phyloP scores from a whole-genome alignment of 30 jellyfish, hydroid and myxozoan species.

The Haliclystus octoradiatus region DNA sequence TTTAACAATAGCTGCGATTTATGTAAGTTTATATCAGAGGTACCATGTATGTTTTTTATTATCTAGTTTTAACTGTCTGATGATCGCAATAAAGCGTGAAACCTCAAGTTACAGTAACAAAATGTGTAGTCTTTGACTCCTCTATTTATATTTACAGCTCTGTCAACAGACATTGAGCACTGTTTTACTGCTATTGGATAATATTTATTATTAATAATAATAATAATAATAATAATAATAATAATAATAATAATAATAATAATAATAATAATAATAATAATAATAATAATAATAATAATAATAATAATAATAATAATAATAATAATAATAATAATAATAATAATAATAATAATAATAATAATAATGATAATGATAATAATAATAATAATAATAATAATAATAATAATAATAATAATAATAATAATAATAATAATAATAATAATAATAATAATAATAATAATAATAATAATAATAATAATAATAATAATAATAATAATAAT shows the following conservation, averaged over 20 bases:
- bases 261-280: not conserved
- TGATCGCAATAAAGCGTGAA: too few relatives aligned
- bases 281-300: not conserved
- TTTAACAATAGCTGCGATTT: too few relatives aligned
- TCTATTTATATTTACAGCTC: too few relatives aligned
- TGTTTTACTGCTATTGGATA: too few relatives aligned
- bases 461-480: not conserved
- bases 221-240: not conserved
- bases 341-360: not conserved
- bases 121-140: too few relatives aligned
- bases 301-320: not conserved
- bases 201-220: too few relatives aligned
- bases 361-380: constrained; percentile 1
- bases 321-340: not conserved
- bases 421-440: not conserved
- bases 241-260: not conserved
- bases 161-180: too few relatives aligned
- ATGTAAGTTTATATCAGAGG: too few relatives aligned
- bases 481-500: not conserved
- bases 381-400: too few relatives aligned
- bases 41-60: too few relatives aligned
- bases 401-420: not conserved
- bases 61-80: too few relatives aligned
- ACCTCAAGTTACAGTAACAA: too few relatives aligned
- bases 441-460: not conserved